phyloP scores from a whole-genome alignment of 53 echinoderm and acorn worm species.

The Patiria pectinifera region DNA sequence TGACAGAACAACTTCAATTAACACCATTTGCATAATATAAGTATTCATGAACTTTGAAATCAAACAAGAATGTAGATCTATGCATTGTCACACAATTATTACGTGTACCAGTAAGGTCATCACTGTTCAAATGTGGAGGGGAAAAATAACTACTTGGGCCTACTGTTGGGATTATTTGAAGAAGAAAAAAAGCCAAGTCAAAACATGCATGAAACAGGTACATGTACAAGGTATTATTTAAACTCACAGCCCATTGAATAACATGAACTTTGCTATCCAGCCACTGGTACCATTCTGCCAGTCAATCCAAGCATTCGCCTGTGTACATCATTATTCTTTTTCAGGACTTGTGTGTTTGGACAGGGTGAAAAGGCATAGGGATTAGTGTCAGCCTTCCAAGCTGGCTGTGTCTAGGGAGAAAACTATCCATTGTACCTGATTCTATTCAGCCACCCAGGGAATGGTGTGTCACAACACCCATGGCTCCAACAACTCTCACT shows the following conservation, averaged over 20 bases:
- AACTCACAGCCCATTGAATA: constrained; percentile 27
- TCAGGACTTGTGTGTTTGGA: constrained; percentile 35
- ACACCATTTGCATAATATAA: too few species aligned
- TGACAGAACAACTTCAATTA: too few species aligned
- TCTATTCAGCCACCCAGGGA: constrained; percentile 4
- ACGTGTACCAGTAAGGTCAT: too few species aligned
- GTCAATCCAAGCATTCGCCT: constrained; percentile 18
- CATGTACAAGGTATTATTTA: not conserved
- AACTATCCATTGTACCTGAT: not conserved
- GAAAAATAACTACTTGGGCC: not conserved
- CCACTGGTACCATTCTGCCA: not conserved
- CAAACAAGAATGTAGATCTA: too few species aligned
- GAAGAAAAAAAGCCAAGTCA: not conserved
- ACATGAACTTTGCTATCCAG: not conserved
- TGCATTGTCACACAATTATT: too few species aligned
- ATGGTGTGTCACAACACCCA: not conserved
- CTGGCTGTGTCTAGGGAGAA: constrained; percentile 14
- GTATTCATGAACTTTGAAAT: too few species aligned
- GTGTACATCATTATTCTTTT: constrained; percentile 13
- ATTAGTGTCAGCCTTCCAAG: constrained; percentile 13
- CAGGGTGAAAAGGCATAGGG: constrained; percentile 55
- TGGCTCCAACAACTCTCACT: not conserved
- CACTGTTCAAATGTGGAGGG: too few species aligned
- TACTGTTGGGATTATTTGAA: not conserved
- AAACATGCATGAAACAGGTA: constrained; percentile 1